Base-by-base conservation (phyloP, 2,113 vertebrate genomes). In the Periophthalmodon schlosseri region DNA sequence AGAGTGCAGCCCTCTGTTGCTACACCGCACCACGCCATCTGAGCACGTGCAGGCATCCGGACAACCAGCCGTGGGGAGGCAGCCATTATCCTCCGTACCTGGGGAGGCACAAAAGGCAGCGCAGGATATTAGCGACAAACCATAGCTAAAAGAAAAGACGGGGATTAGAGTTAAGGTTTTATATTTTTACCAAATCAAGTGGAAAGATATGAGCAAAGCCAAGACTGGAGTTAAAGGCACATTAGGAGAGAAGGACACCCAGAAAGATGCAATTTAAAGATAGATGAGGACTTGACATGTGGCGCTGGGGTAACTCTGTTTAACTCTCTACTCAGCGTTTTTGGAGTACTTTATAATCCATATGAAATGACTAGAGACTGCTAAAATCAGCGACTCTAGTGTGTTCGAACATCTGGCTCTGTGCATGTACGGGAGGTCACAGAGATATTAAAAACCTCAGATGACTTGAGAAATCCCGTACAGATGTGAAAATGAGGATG, bases 21-120 rank as follows among this genome's bases (percentile, higher is more conserved):
- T 97, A 93, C 98, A 99, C 0, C 97, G 95, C 71, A 99, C 96
- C 88, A 99, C 96, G 0, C 95, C 92, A 58, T 99, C 97, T 84
- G 96, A 78, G 28, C 97, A 99, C 79, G 95, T 95, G 92, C 97
- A 99, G 71, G 94, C 94, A 52, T 97, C 96, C 0, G 98, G 97
- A 84, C 98, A 99, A 39, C 95, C 95, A 1, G 96, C 90, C 3
- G 95, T 86, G 73, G 96, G 95, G 82, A 95, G 90, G 82, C 98
- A 99, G 91, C 95, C 95, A 87, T 95, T 99, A 81, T 99, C 98
- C 8, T 97, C 96, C 0, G 90, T 93, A 86, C 96, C 98, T 96
- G 84, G 50, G 83, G 52, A 77, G 68, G 73, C 70, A 67, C 72
- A 18, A 10, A 20, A 47, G 7, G 24, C 23, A 58, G n/a, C 44